phyloP scores from a whole-genome alignment of 1,140 invertebrate species.

The Ooceraea biroi region DNA sequence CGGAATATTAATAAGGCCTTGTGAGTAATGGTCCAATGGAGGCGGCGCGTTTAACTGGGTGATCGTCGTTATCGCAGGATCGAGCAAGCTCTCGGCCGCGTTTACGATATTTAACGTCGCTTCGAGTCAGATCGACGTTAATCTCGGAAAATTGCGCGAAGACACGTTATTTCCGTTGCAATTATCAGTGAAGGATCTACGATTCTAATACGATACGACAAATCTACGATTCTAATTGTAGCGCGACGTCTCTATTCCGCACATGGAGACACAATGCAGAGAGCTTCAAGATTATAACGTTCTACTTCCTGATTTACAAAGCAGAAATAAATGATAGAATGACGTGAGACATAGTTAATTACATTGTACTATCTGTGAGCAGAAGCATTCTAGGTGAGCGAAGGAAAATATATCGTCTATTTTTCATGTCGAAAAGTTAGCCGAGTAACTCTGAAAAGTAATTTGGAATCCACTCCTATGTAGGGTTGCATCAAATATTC shows the following conservation, averaged over 20 bases:
- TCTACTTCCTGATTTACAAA: not conserved
- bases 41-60: not conserved
- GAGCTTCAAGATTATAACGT: not conserved
- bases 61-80: slow-evolving; percentile 33
- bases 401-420: not conserved
- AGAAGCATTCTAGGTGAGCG: not conserved
- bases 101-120: slow-evolving; percentile 43
- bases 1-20: slow-evolving; percentile 43
- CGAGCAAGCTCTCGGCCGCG: slow-evolving; percentile 22
- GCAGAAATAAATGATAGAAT: not conserved
- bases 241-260: not conserved
- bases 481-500: not conserved
- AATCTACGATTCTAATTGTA: slow-evolving; percentile 34
- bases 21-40: slow-evolving; percentile 18
- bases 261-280: not conserved
- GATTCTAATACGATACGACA: no score
- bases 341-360: not conserved
- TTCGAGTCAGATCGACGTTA: slow-evolving; percentile 36
- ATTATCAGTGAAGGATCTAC: slow-evolving; percentile 36
- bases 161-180: slow-evolving; percentile 50
- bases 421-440: not conserved
- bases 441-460: not conserved
- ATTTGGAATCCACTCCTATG: not conserved
- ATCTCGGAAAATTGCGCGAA: slow-evolving; percentile 46
- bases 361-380: not conserved